These are phyloP conservation scores for Trachymyrmex cornetzi DNA, from an alignment of 1,140 invertebrate genomes.

Conservation along the genomic window DNA sequence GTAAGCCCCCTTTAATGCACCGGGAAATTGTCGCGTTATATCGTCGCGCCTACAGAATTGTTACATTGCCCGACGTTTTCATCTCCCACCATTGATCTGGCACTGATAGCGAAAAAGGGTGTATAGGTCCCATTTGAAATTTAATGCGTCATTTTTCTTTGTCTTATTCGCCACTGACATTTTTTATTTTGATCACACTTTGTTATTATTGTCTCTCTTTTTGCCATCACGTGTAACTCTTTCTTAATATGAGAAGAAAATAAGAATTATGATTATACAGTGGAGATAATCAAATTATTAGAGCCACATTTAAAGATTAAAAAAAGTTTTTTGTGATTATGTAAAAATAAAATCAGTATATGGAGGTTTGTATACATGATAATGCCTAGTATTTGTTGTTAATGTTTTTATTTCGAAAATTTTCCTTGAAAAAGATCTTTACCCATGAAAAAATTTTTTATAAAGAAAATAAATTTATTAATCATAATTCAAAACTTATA, in stretches of 20 bases:
- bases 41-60: constrained; percentile 82
- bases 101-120: constrained; percentile 29
- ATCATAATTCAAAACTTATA: too few relatives aligned
- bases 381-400: too few relatives aligned
- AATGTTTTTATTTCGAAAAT: too few relatives aligned
- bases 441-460: too few relatives aligned
- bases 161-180: not conserved
- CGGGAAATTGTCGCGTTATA: constrained; percentile 85
- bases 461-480: too few relatives aligned
- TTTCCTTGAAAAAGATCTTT: too few relatives aligned
- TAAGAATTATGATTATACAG: not conserved
- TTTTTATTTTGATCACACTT: not conserved
- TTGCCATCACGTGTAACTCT: not conserved
- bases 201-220: not conserved
- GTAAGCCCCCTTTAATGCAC: constrained; percentile 84
- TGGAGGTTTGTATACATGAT: too few relatives aligned
- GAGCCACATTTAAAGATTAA: too few relatives aligned
- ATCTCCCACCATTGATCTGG: constrained; percentile 24
- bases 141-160: constrained; percentile 12
- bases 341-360: too few relatives aligned
- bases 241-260: not conserved
- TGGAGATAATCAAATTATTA: too few relatives aligned
- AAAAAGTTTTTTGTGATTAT: too few relatives aligned
- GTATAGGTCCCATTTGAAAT: constrained; percentile 10
- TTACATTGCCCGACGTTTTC: constrained; percentile 71